phyloP scores from a whole-genome alignment of 2,113 vertebrate genomes.

The Ciconia boyciana region DNA sequence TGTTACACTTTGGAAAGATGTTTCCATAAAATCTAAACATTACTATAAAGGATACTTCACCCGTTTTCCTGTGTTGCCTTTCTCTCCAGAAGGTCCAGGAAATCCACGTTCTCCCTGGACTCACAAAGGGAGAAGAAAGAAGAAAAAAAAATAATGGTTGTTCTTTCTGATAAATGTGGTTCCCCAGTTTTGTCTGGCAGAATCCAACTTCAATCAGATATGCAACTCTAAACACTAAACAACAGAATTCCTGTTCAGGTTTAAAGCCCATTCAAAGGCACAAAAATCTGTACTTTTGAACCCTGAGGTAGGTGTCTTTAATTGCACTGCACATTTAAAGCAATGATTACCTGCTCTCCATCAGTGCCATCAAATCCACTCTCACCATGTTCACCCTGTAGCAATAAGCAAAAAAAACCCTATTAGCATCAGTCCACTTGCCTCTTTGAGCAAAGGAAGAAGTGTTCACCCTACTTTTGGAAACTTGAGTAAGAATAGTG shows the following conservation, averaged over 20 bases:
- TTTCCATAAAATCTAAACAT: not conserved
- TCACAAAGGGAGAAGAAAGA: not conserved
- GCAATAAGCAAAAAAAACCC: not conserved
- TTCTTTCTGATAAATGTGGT: not conserved
- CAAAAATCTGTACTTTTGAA: not conserved
- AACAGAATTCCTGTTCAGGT: not conserved
- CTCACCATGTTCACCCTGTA: slow-evolving; percentile 81
- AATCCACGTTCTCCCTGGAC: slow-evolving; percentile 75
- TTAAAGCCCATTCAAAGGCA: not conserved
- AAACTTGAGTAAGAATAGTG: not conserved
- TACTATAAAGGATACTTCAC: slow-evolving; percentile 55
- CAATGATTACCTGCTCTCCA: slow-evolving; percentile 79
- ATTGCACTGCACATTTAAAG: not conserved
- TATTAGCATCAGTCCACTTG: not conserved
- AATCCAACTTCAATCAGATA: not conserved
- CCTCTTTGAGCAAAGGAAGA: not conserved
- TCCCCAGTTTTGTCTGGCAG: not conserved
- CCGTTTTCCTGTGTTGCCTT: slow-evolving; percentile 72
- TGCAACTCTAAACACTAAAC: not conserved
- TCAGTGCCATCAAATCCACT: slow-evolving; percentile 76
- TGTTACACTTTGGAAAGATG: not conserved
- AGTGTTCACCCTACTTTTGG: not conserved
- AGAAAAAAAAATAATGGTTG: not conserved
- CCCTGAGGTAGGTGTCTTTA: not conserved
- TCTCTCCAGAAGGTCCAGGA: slow-evolving; percentile 70